Base-by-base conservation (phyloP, 2,888 invertebrate genomes). In the Galerucella pusilla region DNA sequence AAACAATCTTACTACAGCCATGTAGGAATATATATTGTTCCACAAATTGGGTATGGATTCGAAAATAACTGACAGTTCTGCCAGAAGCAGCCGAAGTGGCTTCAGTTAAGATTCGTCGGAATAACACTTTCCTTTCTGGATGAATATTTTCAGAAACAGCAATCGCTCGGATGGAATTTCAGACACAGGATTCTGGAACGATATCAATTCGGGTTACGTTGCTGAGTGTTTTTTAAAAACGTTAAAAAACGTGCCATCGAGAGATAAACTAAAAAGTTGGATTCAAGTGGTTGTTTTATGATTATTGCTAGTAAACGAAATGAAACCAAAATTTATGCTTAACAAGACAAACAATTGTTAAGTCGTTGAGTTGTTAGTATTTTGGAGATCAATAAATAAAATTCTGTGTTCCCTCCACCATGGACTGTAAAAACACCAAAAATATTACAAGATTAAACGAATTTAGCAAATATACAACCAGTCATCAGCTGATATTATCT, bases 51-150 rank as follows among this genome's bases (percentile, higher is more conserved):
- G 46, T 65, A 25, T 25, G 69, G 73, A 74, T 69, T 68, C 59
- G 57, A 68, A 74, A 74, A 74, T 69, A 69, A 74, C 64, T 74
- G 73, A 74, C 73, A 74, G 61, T 66, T 60, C 28, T 64, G 65
- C 64, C 73, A 69, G 57, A 45, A 69, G 64, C 73, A 68, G 14
- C 46, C 28, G 73, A 73, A 60, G 14, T 60, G 28, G 20, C 25
- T 46, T 64, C n/a, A 64, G 45, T 64, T 35, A 14, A 64, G 64
- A 42, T 42, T 45, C 42, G 45, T 64, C 64, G 63, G 20, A 64
- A 71, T 71, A 71, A 71, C 64, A 71, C 64, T 71, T 64, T 64
- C 64, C 54, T 54, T 64, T 64, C 9, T 64, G 64, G 64, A 64
- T 64, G 45, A 45, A 64, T 60, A 67, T 67, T 61, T 72, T 72